Percentiles rank a stretch among this genome's conserved stretches.
These are phyloP conservation scores for Chionoecetes opilio DNA, from an alignment of 1,140 invertebrate genomes.

Conservation along the genomic window DNA sequence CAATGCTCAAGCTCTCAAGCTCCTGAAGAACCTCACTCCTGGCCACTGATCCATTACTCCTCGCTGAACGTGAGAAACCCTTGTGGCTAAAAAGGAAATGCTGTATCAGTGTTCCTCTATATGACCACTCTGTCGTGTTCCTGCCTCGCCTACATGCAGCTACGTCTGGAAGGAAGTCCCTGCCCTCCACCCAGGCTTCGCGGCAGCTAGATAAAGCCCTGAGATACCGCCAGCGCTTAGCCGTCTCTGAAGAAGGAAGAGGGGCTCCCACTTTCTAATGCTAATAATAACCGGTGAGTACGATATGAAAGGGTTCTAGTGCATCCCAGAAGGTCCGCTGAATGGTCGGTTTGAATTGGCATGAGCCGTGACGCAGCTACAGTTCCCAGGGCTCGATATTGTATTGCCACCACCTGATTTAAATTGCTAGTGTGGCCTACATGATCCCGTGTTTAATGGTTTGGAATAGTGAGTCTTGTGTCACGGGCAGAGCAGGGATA, in stretches of 20 bases:
- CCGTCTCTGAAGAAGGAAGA: constrained; percentile 59
- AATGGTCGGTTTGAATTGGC: constrained; percentile 70
- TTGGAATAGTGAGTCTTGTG: constrained; percentile 2
- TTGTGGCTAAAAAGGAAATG: background rate
- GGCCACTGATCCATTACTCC: background rate
- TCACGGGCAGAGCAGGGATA: constrained; percentile 7
- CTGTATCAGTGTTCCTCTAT: background rate
- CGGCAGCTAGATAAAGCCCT: background rate
- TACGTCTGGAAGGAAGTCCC: constrained; percentile 36
- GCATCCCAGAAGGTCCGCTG: constrained; percentile 57
- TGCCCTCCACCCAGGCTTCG: background rate
- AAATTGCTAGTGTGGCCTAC: constrained; percentile 60
- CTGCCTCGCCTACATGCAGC: background rate
- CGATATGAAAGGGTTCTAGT: constrained; percentile 72
- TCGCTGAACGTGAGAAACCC: background rate
- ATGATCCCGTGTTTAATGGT: constrained; percentile 34
- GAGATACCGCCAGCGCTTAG: constrained; percentile 16
- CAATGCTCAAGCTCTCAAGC: constrained; percentile 11
- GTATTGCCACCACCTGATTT: constrained; percentile 64
- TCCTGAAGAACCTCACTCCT: background rate
- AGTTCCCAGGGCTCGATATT: constrained; percentile 62
- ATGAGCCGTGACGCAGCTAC: constrained; percentile 54
- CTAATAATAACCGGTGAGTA: constrained; percentile 77
- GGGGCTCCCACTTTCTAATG: constrained; percentile 78
- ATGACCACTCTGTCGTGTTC: background rate